phyloP scores from a whole-genome alignment of 2,113 vertebrate species.

The Corythaeola cristata region DNA sequence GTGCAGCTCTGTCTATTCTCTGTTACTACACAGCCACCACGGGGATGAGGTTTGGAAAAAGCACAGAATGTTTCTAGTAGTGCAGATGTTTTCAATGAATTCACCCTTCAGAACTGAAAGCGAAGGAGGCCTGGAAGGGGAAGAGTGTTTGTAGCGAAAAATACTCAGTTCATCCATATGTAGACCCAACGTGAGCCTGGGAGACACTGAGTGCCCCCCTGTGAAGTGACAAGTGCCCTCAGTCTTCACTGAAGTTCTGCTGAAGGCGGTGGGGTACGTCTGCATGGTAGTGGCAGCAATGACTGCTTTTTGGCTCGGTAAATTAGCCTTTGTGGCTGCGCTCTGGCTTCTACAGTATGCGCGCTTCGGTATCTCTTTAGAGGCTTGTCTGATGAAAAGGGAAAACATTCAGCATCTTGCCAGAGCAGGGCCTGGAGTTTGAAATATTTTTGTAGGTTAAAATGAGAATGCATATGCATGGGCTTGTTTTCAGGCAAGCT shows the following conservation, averaged over 20 bases:
- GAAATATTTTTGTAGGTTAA: conserved; percentile 63
- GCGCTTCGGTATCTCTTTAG: conserved; percentile 56
- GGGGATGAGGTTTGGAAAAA: conserved; percentile 62
- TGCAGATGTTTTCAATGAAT: conserved; percentile 71
- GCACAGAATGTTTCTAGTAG: conserved; percentile 53
- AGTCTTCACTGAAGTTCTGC: conserved; percentile 40
- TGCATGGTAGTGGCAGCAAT: conserved; percentile 29
- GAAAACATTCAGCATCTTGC: conserved; percentile 54
- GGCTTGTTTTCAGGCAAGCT: conserved; percentile 17
- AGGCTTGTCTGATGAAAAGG: conserved; percentile 61
- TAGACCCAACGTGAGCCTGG: conserved; percentile 26
- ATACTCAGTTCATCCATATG: conserved; percentile 45
- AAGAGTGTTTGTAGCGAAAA: conserved; percentile 37
- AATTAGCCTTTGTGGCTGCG: conserved; percentile 37
- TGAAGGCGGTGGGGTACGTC: conserved; percentile 25
- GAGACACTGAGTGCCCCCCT: conserved; percentile 50
- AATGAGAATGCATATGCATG: conserved; percentile 51
- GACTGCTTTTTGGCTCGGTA: conserved; percentile 55
- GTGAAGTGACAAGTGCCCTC: conserved; percentile 55
- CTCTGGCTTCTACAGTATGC: not conserved
- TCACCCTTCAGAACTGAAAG: conserved; percentile 63
- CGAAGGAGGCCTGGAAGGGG: conserved; percentile 63
- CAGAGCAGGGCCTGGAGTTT: conserved; percentile 57
- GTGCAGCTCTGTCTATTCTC: conserved; percentile 24
- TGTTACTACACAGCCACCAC: conserved; percentile 29